These are phyloP conservation scores for Pygocentrus nattereri DNA, from an alignment of 2,797 vertebrate species.

Conservation along the genomic window DNA sequence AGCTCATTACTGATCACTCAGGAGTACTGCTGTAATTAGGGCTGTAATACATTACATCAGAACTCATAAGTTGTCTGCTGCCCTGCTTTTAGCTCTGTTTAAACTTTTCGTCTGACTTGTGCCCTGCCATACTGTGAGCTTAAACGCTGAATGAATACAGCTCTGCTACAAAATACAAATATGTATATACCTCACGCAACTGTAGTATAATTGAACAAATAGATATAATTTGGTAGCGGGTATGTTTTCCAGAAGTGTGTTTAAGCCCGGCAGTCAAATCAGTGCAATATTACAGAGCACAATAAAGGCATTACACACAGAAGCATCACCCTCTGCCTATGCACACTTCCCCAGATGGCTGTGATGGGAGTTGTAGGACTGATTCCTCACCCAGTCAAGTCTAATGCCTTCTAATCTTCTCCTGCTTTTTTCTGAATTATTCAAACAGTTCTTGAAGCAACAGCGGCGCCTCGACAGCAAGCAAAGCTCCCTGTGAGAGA, in stretches of 20 bases:
- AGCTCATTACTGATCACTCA: constrained; percentile 32
- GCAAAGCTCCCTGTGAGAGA: constrained; percentile 67
- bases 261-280: constrained; percentile 41
- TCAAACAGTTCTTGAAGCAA: constrained; percentile 77
- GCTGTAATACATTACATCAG: constrained; percentile 30
- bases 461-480: constrained; percentile 62
- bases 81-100: constrained; percentile 11
- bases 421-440: constrained; percentile 75
- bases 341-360: constrained; percentile 36
- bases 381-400: constrained; percentile 56
- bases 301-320: constrained; percentile 39
- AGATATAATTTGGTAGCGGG: constrained; percentile 2
- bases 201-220: constrained; percentile 11
- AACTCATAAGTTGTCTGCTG: background rate
- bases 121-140: background rate
- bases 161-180: constrained; percentile 4
- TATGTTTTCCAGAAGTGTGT: constrained; percentile 3
- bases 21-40: constrained; percentile 25
- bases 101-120: background rate
- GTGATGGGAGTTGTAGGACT: constrained; percentile 54
- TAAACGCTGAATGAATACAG: background rate
- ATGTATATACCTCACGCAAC: constrained; percentile 4
- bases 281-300: constrained; percentile 37
- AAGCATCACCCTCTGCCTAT: constrained; percentile 32
- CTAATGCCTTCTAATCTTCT: constrained; percentile 59